Evolutionary conservation across 2,797 vertebrate genomes (phyloP).

Genomic region (Phaenicophaeus curvirostris): DNA sequence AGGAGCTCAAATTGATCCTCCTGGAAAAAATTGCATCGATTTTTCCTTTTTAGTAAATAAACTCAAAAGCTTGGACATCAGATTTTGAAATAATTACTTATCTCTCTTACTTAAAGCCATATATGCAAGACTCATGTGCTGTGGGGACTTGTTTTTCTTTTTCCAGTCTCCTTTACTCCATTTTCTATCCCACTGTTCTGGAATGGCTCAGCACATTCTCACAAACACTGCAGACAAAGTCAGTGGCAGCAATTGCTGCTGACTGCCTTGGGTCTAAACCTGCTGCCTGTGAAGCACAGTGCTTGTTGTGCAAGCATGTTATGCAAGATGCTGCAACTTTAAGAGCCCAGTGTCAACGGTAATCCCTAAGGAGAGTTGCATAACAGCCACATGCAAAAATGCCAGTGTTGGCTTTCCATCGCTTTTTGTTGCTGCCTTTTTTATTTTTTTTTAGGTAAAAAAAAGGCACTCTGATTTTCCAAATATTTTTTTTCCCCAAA

Average conservation of each 20-base stretch:
- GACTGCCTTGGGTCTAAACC: neutral
- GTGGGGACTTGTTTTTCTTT: neutral
- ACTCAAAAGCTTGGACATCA: neutral
- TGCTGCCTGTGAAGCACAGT: neutral
- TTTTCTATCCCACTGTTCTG: neutral
- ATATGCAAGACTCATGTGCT: neutral
- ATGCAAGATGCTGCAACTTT: constrained; percentile 31
- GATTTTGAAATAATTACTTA: neutral
- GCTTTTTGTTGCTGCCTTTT: neutral
- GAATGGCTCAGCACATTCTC: neutral
- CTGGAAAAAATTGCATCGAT: neutral
- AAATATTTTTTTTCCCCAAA: neutral
- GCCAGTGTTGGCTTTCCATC: neutral
- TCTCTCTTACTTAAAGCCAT: neutral
- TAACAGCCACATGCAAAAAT: constrained; percentile 24
- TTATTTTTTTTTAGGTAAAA: no score
- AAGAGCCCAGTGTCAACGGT: constrained; percentile 18
- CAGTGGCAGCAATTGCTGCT: neutral
- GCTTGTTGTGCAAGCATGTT: constrained; percentile 14
- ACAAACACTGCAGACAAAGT: neutral
- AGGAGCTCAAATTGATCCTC: neutral
- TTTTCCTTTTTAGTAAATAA: constrained; percentile 6
- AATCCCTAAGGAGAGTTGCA: constrained; percentile 11
- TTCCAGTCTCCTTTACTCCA: neutral
- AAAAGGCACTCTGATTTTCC: neutral